Base-by-base conservation (phyloP, 2,797 vertebrate species). In the Sparidentex hasta region DNA sequence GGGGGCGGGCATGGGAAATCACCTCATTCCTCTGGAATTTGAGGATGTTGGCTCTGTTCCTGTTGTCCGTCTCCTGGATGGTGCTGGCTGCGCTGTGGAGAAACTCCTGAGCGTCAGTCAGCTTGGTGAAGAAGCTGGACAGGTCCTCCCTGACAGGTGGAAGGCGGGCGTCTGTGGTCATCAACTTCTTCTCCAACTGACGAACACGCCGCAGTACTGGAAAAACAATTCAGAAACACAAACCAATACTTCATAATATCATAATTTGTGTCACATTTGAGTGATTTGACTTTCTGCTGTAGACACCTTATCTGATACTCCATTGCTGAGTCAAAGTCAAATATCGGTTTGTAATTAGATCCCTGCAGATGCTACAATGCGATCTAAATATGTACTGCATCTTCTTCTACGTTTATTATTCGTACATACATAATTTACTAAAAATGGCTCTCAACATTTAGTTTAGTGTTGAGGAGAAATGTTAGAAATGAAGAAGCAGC, bases 11-110 rank as follows among this genome's bases (percentile, higher is more conserved):
- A 64, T 25, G 51, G 75, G 82, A 89, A 90, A 68, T 88, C 64
- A 99, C 98, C 98, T 97, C 89, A 23, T 78, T 94, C 62, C 93
- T 94, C 79, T 96, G 96, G 70, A 96, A 93, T 85, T 88, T 96
- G 83, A 91, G 91, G 67, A 81, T 46, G 52, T 91, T 98, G 92
- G 93, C 94, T 74, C 90, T 92, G 87, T 97, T 97, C 89, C 86
- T 94, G 76, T 93, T 90, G 75, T 95, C 94, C 0, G 94, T 90
- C 82, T 97, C 92, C 69, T 86, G 89, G 62, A 97, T 61, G 0
- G 85, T 87, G 82, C 71, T 72, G 14, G 91, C 83, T 0, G 97
- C 95, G 64, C 93, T 91, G n/a, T 92, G 87, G 33, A 99, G 92
- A 38, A 95, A 93, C 11, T 84, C 90, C 81, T 95, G 90, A 59